Conservation (phyloP, 2,113 vertebrate genomes). For the Etheostoma spectabile region DNA sequence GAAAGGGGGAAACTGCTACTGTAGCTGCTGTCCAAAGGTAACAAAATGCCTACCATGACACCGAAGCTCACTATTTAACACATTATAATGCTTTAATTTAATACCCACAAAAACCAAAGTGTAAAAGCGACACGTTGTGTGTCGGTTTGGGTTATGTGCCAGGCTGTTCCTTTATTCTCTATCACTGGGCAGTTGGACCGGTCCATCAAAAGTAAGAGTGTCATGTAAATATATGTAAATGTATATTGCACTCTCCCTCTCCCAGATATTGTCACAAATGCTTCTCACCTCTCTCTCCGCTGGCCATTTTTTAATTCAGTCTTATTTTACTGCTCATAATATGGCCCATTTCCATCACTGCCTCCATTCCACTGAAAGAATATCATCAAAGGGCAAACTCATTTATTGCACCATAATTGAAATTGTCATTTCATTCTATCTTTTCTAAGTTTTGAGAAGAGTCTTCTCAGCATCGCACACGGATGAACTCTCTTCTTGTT, state of each 20-base stretch:
- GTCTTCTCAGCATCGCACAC: neutral
- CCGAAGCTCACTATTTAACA: neutral
- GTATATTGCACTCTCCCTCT: neutral
- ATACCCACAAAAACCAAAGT: neutral
- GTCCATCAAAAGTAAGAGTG: neutral
- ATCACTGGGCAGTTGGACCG: neutral
- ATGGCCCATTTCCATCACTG: conserved; percentile 38
- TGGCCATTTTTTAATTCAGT: conserved; percentile 14
- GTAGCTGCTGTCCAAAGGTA: neutral
- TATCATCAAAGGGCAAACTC: conserved; percentile 62
- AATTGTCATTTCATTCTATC: conserved; percentile 55
- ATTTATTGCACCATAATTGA: conserved; percentile 60
- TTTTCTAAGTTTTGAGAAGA: conserved; percentile 26
- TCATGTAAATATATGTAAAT: neutral
- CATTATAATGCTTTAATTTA: neutral
- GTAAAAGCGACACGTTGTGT: neutral
- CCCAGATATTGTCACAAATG: neutral
- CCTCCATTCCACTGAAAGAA: conserved; percentile 42
- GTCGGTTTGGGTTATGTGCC: neutral
- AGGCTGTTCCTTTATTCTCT: neutral
- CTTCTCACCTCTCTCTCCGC: conserved; percentile 1
- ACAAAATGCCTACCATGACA: neutral
- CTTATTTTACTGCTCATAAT: conserved; percentile 31
- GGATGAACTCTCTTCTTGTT: neutral
- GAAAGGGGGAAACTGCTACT: neutral